Evolutionary conservation across 2,888 invertebrate genomes (phyloP).

Genomic region (Brachynemurus nebulosus): DNA sequence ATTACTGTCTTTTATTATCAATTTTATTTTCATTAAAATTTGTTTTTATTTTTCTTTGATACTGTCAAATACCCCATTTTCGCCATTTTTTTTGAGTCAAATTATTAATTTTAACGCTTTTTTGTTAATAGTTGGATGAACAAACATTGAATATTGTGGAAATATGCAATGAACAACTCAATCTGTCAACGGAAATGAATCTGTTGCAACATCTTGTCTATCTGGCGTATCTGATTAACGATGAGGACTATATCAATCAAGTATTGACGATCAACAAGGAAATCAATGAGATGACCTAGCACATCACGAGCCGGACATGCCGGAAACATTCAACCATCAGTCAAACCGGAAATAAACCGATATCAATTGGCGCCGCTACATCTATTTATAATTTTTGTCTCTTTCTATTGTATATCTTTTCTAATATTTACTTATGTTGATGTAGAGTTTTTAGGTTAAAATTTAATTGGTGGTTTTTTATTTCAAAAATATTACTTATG

Average conservation of each 20-base stretch:
- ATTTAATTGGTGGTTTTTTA: too few relatives aligned
- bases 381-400: constrained; percentile 5
- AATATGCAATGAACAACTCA: constrained; percentile 59
- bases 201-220: constrained; percentile 48
- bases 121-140: constrained; percentile 39
- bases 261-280: constrained; percentile 66
- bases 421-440: too few relatives aligned
- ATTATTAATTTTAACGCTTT: background rate
- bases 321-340: background rate
- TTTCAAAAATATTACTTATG: too few relatives aligned
- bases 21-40: too few relatives aligned
- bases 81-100: too few relatives aligned
- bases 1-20: too few relatives aligned
- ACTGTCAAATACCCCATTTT: too few relatives aligned
- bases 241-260: constrained; percentile 60
- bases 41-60: too few relatives aligned
- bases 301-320: too few relatives aligned
- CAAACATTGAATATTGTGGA: constrained; percentile 44
- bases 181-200: constrained; percentile 44
- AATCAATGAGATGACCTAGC: constrained; percentile 54
- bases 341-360: background rate
- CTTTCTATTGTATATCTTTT: constrained; percentile 3
- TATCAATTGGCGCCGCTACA: background rate
- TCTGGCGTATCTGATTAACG: constrained; percentile 50
- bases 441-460: too few relatives aligned